Conservation (phyloP, 2,888 invertebrate genomes). For the Podotricha telesiphe region DNA sequence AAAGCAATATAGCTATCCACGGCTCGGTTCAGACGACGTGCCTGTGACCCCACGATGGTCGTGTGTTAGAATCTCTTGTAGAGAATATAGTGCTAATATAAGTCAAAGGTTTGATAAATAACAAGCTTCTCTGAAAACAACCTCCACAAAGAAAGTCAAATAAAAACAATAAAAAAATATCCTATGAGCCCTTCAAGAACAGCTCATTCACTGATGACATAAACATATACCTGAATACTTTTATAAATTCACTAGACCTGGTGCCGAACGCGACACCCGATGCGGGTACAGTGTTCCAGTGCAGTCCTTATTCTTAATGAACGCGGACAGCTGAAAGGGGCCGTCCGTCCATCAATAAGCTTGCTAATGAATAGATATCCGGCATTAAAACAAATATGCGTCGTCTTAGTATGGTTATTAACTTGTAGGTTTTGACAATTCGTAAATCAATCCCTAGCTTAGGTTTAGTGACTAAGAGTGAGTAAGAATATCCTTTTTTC, state of each 20-base stretch:
- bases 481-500: neutral
- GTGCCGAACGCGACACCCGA: constrained; percentile 23
- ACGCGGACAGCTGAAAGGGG: constrained; percentile 45
- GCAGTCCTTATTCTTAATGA: constrained; percentile 37
- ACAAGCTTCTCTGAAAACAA: neutral
- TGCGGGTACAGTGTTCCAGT: constrained; percentile 29
- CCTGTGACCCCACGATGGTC: no score
- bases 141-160: neutral
- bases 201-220: neutral
- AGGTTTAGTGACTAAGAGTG: neutral
- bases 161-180: neutral
- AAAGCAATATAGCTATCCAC: no score
- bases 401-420: constrained; percentile 34
- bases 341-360: constrained; percentile 53
- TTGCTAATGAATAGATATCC: constrained; percentile 55
- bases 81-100: no score
- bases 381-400: constrained; percentile 44
- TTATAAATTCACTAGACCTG: neutral
- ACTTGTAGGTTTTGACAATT: constrained; percentile 25
- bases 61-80: no score
- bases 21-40: no score
- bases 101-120: neutral
- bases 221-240: neutral
- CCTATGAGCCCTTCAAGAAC: neutral
- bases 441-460: neutral